Evolutionary conservation across 2,888 invertebrate genomes (phyloP).

Genomic region (Portevinia maculata): DNA sequence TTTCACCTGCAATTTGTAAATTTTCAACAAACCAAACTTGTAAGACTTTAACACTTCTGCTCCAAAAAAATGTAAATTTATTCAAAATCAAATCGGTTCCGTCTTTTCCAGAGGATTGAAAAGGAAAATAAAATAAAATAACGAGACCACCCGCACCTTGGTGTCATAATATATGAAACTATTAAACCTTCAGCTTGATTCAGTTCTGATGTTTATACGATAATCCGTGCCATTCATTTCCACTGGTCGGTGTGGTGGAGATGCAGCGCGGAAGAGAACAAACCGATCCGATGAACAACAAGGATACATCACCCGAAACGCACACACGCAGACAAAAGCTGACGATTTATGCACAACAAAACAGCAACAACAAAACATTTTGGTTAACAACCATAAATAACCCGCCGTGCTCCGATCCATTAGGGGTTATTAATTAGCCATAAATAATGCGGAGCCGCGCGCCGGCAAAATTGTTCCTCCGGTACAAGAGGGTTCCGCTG

Average conservation of each 20-base stretch:
- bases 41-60: constrained; percentile 52
- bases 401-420: constrained; percentile 67
- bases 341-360: constrained; percentile 73
- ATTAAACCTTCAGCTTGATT: constrained; percentile 68
- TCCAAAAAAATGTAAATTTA: constrained; percentile 53
- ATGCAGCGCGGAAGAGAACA: constrained; percentile 7
- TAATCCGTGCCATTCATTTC: constrained; percentile 58
- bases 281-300: constrained; percentile 22
- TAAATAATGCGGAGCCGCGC: constrained; percentile 56
- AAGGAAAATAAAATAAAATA: constrained; percentile 1
- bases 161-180: constrained; percentile 70
- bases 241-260: no score
- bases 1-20: constrained; percentile 42
- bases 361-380: constrained; percentile 69
- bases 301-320: constrained; percentile 56
- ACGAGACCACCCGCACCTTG: constrained; percentile 66
- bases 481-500: neutral
- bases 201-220: constrained; percentile 58
- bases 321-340: constrained; percentile 40
- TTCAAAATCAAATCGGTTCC: constrained; percentile 49
- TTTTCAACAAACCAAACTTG: constrained; percentile 4
- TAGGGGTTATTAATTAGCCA: constrained; percentile 73
- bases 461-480: constrained; percentile 21
- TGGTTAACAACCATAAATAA: constrained; percentile 70
- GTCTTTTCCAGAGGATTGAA: constrained; percentile 22